phyloP scores from a whole-genome alignment of 2,888 invertebrate genomes.

The Kryphioiulus occultus region DNA sequence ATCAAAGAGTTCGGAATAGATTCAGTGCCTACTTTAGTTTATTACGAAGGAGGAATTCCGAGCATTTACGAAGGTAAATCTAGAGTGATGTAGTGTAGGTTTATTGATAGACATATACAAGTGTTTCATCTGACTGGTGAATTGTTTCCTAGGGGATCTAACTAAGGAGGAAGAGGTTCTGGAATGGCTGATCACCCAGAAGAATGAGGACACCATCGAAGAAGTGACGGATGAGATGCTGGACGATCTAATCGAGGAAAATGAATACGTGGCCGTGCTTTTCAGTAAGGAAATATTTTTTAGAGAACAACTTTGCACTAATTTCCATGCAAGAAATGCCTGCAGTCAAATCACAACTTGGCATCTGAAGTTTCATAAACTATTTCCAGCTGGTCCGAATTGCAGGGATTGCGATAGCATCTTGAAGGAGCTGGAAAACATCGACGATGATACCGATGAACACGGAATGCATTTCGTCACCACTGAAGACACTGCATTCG shows the following conservation, averaged over 20 bases:
- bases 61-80: constrained; percentile 56
- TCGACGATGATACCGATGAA: constrained; percentile 91
- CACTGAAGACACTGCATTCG: constrained; percentile 81
- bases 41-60: constrained; percentile 58
- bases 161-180: constrained; percentile 91
- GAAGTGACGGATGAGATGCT: constrained; percentile 93
- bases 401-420: constrained; percentile 87
- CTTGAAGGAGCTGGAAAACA: constrained; percentile 84
- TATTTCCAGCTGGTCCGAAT: constrained; percentile 62
- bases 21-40: constrained; percentile 57
- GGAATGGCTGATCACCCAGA: constrained; percentile 87
- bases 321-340: too few relatives aligned
- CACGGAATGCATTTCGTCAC: constrained; percentile 93
- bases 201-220: constrained; percentile 89
- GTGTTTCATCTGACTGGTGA: not conserved
- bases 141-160: constrained; percentile 71
- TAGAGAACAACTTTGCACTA: too few relatives aligned
- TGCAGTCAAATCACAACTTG: too few relatives aligned
- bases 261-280: constrained; percentile 93
- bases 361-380: too few relatives aligned
- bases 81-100: not conserved
- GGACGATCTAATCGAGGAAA: constrained; percentile 82
- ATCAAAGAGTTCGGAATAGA: constrained; percentile 58
- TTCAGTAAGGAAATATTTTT: constrained; percentile 72
- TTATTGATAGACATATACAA: not conserved